Percentiles rank a stretch among this genome's conserved stretches.
phyloP scores from a whole-genome alignment of 2,797 vertebrate genomes.

The Lutra lutra region DNA sequence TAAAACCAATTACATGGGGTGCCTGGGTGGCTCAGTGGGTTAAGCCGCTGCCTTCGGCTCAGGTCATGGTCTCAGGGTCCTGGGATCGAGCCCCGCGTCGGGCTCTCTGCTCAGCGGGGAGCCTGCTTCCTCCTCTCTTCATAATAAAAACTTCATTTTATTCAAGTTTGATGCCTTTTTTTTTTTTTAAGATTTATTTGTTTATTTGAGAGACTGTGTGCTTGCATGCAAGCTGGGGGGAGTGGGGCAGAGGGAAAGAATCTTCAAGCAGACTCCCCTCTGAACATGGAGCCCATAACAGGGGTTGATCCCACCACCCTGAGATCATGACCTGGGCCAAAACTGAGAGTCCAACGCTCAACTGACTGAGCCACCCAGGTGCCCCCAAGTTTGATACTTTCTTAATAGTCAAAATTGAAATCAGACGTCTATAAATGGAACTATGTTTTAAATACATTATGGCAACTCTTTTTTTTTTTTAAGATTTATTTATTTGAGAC shows the following conservation, averaged over 20 bases:
- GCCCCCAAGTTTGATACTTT: neutral
- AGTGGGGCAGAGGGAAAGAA: neutral
- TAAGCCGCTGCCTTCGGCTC: too few relatives aligned
- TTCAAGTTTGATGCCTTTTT: neutral
- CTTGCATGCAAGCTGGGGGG: neutral
- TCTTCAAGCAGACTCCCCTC: neutral
- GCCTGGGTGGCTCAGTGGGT: too few relatives aligned
- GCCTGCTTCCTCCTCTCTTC: too few relatives aligned
- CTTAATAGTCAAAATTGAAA: constrained; percentile 1
- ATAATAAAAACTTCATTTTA: neutral
- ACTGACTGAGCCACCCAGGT: neutral
- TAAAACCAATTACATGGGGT: neutral
- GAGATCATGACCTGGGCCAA: neutral
- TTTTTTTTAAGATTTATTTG: neutral
- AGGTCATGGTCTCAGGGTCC: too few relatives aligned
- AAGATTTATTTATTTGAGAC: too few relatives aligned
- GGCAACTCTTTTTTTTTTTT: neutral
- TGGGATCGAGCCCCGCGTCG: too few relatives aligned
- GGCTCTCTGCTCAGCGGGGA: too few relatives aligned
- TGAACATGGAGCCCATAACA: neutral
- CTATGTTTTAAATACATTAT: neutral
- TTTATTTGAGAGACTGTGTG: neutral
- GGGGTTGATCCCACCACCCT: neutral
- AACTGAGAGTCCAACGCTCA: neutral
- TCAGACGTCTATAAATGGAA: constrained; percentile 29